A percentile compares a stretch with the other conserved stretches of the same genome.
phyloP scores from a whole-genome alignment of 2,888 invertebrate genomes.

The Urechis unicinctus region DNA sequence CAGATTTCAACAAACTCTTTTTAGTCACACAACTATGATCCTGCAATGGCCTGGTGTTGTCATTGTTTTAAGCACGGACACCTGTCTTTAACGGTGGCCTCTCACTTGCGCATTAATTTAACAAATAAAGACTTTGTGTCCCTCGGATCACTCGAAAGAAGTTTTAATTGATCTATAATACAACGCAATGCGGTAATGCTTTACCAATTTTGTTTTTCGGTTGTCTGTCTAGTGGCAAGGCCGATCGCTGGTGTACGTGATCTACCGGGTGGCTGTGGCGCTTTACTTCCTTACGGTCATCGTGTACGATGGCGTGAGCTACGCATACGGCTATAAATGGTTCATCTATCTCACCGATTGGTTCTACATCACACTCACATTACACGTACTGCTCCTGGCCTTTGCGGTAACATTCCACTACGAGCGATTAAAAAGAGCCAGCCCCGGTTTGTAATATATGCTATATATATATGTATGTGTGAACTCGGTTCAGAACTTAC shows the following conservation, averaged over 20 bases:
- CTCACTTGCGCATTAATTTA: too few relatives aligned
- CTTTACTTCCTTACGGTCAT: constrained; percentile 4
- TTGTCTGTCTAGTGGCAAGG: constrained; percentile 3
- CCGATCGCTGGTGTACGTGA: constrained; percentile 2
- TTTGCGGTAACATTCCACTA: constrained; percentile 12
- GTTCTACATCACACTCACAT: neutral
- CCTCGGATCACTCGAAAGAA: neutral
- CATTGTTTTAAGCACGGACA: too few relatives aligned
- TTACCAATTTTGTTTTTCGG: neutral
- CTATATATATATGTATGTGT: too few relatives aligned
- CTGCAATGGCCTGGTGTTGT: too few relatives aligned
- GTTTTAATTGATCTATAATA: neutral
- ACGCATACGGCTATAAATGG: neutral
- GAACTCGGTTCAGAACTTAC: too few relatives aligned
- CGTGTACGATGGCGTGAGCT: neutral
- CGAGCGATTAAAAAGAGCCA: neutral
- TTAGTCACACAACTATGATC: too few relatives aligned
- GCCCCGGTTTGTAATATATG: neutral
- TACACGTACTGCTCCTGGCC: constrained; percentile 23
- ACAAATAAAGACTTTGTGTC: too few relatives aligned
- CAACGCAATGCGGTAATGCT: neutral
- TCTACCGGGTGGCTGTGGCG: constrained; percentile 3
- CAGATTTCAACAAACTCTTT: too few relatives aligned
- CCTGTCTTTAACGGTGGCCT: too few relatives aligned
- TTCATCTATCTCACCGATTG: constrained; percentile 6